A percentile compares a stretch with the other conserved stretches of the same genome.
phyloP scores from a whole-genome alignment of 1,140 invertebrate genomes.

The Drosophila albomicans region DNA sequence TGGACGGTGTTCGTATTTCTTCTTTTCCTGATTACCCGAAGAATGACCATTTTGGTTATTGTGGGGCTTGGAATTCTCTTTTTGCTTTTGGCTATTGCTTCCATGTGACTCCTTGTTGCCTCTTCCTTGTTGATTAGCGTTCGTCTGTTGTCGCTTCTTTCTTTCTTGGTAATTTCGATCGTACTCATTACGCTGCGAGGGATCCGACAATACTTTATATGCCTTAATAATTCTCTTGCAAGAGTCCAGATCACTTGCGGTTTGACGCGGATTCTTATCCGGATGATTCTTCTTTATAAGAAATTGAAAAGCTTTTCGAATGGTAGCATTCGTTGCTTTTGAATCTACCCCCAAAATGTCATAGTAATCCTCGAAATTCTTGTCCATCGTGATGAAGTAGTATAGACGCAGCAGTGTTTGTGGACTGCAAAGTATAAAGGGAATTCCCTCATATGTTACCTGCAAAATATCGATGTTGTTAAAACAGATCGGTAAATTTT shows the following conservation, averaged over 20 bases:
- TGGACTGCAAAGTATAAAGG: too few relatives aligned
- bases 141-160: not conserved
- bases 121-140: not conserved
- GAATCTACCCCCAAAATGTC: not conserved
- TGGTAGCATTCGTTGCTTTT: not conserved
- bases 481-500: too few relatives aligned
- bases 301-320: slow-evolving; percentile 15
- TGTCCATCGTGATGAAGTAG: not conserved
- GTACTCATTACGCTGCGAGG: not conserved
- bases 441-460: too few relatives aligned
- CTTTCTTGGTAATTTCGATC: not conserved
- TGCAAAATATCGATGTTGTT: too few relatives aligned
- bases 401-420: too few relatives aligned
- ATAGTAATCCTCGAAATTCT: not conserved
- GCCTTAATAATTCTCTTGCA: slow-evolving; percentile 2
- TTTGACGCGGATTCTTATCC: slow-evolving; percentile 31
- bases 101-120: too few relatives aligned
- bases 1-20: too few relatives aligned
- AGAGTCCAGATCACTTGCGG: not conserved
- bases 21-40: too few relatives aligned
- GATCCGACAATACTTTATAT: not conserved
- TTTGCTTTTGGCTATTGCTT: too few relatives aligned
- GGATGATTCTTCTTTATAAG: slow-evolving; percentile 17
- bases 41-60: too few relatives aligned
- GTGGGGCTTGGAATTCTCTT: too few relatives aligned